Conservation (phyloP, 2,797 vertebrate genomes). For the Macropodus opercularis region DNA sequence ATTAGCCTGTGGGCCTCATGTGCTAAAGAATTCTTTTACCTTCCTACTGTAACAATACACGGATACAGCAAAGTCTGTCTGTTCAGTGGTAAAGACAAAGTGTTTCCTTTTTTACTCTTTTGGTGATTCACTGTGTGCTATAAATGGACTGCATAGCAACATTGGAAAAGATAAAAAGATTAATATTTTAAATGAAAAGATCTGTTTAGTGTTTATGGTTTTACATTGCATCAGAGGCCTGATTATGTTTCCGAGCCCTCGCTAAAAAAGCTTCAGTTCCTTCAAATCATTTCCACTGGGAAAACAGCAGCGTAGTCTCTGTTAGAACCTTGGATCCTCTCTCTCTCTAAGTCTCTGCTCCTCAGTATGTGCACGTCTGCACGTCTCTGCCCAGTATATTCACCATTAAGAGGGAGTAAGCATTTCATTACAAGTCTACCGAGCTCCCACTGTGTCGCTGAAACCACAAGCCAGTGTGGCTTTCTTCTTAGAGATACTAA, state of each 20-base stretch:
- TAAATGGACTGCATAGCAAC: not conserved
- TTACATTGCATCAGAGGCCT: conserved; percentile 20
- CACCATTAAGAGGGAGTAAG: conserved; percentile 58
- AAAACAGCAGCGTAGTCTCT: conserved; percentile 19
- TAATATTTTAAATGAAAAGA: not conserved
- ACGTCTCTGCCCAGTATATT: conserved; percentile 43
- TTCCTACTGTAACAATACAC: not conserved
- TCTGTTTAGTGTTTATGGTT: conserved; percentile 10
- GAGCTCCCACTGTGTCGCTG: conserved; percentile 61
- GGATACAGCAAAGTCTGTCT: not conserved
- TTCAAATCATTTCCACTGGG: conserved; percentile 40
- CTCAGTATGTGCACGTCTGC: conserved; percentile 31
- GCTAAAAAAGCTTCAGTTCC: conserved; percentile 38
- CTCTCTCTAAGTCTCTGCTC: not conserved
- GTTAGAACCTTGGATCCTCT: conserved; percentile 16
- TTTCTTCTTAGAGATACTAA: conserved; percentile 63
- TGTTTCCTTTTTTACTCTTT: not conserved
- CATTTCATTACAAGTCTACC: conserved; percentile 66
- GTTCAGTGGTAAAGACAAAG: not conserved
- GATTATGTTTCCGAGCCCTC: conserved; percentile 18
- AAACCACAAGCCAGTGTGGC: conserved; percentile 47
- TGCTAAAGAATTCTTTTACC: not conserved
- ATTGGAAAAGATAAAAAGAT: not conserved
- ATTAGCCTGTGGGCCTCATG: no score
- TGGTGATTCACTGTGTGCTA: not conserved